Conservation (phyloP, 2,888 invertebrate species). For the Mellilla xanthometata region DNA sequence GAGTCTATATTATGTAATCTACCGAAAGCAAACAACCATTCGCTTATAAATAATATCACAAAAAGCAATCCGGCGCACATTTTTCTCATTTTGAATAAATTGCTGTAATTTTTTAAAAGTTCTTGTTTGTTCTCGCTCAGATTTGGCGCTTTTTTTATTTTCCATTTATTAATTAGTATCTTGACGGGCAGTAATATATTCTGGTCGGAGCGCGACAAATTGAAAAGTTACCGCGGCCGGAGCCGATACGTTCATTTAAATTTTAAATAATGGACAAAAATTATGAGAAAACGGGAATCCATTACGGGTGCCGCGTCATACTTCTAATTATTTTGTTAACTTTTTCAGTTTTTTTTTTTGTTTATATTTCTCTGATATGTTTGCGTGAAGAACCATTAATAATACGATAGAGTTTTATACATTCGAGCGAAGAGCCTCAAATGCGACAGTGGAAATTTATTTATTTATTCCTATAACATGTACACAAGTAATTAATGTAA, state of each 20-base stretch:
- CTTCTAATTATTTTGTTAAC: background rate
- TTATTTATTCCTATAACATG: too few relatives aligned
- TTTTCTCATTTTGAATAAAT: slow-evolving; percentile 59
- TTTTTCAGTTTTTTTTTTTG: background rate
- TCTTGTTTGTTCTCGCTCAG: slow-evolving; percentile 51
- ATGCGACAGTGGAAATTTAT: too few relatives aligned
- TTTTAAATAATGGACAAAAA: slow-evolving; percentile 46
- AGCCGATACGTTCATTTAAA: slow-evolving; percentile 45
- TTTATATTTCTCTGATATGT: background rate
- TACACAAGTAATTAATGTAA: too few relatives aligned
- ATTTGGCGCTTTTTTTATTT: slow-evolving; percentile 39
- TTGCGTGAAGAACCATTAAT: too few relatives aligned
- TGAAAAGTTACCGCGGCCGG: slow-evolving; percentile 46
- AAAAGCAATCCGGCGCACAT: slow-evolving; percentile 11
- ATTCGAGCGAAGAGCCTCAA: too few relatives aligned
- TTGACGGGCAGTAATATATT: slow-evolving; percentile 50
- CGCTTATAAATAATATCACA: too few relatives aligned
- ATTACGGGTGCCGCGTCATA: slow-evolving; percentile 18
- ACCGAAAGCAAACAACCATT: too few relatives aligned
- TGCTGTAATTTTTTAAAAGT: slow-evolving; percentile 58
- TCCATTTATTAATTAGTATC: slow-evolving; percentile 53
- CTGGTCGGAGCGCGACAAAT: slow-evolving; percentile 36
- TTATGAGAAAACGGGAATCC: slow-evolving; percentile 22
- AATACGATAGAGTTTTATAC: too few relatives aligned
- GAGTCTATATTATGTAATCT: too few relatives aligned